Evolutionary conservation across 2,113 vertebrate genomes (phyloP).

Genomic region (Scortum barcoo): DNA sequence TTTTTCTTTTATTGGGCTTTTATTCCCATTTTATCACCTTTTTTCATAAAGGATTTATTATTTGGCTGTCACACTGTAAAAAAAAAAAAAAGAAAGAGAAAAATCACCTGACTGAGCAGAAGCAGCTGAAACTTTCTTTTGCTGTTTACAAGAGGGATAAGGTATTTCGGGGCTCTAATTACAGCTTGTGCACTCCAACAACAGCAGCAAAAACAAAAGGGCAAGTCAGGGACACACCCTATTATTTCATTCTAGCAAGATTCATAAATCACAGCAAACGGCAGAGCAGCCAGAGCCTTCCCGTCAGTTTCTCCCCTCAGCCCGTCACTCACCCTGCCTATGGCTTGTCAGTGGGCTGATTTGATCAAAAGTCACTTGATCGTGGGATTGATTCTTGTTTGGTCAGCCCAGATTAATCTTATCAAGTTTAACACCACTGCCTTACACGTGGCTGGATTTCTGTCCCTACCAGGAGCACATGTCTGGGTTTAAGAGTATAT

Average conservation of each 20-base stretch:
- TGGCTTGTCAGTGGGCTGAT: slow-evolving; percentile 17
- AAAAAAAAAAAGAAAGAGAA: too few relatives aligned
- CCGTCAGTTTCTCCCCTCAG: neutral
- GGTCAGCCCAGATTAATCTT: slow-evolving; percentile 9
- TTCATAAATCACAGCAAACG: slow-evolving; percentile 8
- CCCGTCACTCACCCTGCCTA: neutral
- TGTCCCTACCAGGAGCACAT: neutral
- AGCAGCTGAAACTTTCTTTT: slow-evolving; percentile 22
- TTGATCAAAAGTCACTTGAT: slow-evolving; percentile 25
- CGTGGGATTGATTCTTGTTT: neutral
- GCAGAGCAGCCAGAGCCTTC: neutral
- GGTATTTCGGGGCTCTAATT: neutral
- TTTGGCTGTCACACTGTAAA: neutral
- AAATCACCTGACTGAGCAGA: neutral
- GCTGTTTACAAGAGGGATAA: slow-evolving; percentile 9
- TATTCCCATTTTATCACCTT: neutral
- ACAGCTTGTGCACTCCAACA: slow-evolving; percentile 7
- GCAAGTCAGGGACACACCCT: slow-evolving; percentile 16
- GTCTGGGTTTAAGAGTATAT: neutral
- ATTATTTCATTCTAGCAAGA: neutral
- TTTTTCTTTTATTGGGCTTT: neutral
- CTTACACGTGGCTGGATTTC: neutral
- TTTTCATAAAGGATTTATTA: neutral
- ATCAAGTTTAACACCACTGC: slow-evolving; percentile 41
- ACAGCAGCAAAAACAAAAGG: neutral